Evolutionary conservation across 2,113 vertebrate species (phyloP).

Genomic region (Agelaius phoeniceus): DNA sequence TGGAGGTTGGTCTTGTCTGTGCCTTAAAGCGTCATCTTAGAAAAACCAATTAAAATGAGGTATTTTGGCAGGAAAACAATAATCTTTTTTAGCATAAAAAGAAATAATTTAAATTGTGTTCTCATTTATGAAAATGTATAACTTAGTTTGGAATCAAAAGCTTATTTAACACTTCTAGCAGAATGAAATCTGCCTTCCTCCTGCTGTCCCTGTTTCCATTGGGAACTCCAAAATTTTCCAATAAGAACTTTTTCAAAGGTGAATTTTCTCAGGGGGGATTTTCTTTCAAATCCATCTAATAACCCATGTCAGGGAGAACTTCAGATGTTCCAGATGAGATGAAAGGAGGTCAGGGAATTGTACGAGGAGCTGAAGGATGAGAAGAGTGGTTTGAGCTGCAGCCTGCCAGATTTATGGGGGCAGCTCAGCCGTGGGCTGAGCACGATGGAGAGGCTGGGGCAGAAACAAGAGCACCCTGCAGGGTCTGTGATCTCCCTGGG

Average conservation of each 20-base stretch:
- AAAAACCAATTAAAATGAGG: not conserved
- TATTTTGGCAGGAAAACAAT: slow-evolving; percentile 1
- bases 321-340: not conserved
- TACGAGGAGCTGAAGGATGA: not conserved
- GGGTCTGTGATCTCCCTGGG: not conserved
- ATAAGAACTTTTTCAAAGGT: not conserved
- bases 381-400: not conserved
- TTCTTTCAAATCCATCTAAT: not conserved
- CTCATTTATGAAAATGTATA: not conserved
- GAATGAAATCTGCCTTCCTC: not conserved
- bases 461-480: not conserved
- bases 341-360: not conserved
- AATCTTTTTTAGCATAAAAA: not conserved
- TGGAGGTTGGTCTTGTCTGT: not conserved
- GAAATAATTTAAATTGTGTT: not conserved
- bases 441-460: accelerated
- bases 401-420: not conserved
- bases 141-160: not conserved
- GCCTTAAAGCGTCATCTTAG: not conserved
- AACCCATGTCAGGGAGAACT: not conserved
- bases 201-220: not conserved
- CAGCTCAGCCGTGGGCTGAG: not conserved
- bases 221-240: not conserved
- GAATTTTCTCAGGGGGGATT: not conserved
- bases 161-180: not conserved